Conservation (phyloP, 2,888 invertebrate species). For the Blomia tropicalis region DNA sequence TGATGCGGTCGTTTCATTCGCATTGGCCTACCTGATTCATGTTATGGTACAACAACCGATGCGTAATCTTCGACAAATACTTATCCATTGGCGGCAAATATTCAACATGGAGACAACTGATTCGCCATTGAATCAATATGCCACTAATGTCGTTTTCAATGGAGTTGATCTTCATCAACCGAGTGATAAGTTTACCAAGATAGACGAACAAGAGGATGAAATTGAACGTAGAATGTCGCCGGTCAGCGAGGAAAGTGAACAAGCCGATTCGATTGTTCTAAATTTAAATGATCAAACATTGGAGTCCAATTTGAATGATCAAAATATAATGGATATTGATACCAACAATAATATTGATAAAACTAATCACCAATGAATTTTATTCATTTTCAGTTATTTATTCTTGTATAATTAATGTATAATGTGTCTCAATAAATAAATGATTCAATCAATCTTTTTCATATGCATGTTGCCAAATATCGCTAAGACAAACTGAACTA, state of each 20-base stretch:
- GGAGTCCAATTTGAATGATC: neutral
- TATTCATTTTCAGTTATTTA: neutral
- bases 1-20: slow-evolving; percentile 10
- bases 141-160: neutral
- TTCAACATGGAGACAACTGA: neutral
- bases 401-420: neutral
- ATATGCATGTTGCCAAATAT: slow-evolving; percentile 60
- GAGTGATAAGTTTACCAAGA: neutral
- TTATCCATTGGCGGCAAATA: neutral
- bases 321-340: neutral
- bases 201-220: neutral
- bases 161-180: too few relatives aligned
- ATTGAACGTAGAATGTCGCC: neutral
- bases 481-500: slow-evolving; percentile 56
- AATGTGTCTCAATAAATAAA: neutral
- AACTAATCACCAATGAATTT: neutral
- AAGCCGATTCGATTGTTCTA: neutral
- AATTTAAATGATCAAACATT: neutral
- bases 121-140: neutral
- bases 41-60: slow-evolving; percentile 14
- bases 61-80: slow-evolving; percentile 3
- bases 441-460: slow-evolving; percentile 38
- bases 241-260: neutral
- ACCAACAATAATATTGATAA: neutral
- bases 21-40: neutral